These are phyloP conservation scores for Cheilosia scutellata DNA, from an alignment of 2,888 invertebrate species.

Conservation along the genomic window DNA sequence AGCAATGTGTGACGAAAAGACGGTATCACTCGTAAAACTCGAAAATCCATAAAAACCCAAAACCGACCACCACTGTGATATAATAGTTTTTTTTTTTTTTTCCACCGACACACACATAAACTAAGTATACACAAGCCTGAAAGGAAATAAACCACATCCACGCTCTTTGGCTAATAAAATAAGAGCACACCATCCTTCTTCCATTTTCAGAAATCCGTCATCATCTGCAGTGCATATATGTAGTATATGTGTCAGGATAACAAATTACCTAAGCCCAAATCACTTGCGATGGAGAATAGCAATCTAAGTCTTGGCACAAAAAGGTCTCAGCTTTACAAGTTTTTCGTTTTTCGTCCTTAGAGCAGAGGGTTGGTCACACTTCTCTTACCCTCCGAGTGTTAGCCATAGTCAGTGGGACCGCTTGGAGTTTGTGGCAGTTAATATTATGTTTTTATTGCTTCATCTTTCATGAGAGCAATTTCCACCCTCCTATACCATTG, in stretches of 20 bases:
- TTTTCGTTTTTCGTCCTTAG: slow-evolving; percentile 5
- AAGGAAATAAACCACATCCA: slow-evolving; percentile 52
- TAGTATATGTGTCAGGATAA: slow-evolving; percentile 53
- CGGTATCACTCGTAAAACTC: slow-evolving; percentile 48
- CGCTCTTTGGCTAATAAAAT: slow-evolving; percentile 59
- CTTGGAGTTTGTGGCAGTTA: slow-evolving; percentile 51
- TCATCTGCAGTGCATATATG: slow-evolving; percentile 3
- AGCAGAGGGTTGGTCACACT: slow-evolving; percentile 23
- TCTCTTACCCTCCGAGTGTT: neutral
- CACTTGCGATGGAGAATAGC: slow-evolving; percentile 62
- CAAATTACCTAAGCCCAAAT: slow-evolving; percentile 64
- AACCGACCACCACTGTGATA: slow-evolving; percentile 5
- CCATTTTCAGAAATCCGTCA: slow-evolving; percentile 32
- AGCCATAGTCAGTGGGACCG: slow-evolving; percentile 15
- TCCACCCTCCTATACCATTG: neutral
- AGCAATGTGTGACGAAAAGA: neutral
- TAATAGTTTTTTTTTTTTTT: neutral
- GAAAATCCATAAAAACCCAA: slow-evolving; percentile 35
- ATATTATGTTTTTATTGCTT: slow-evolving; percentile 67
- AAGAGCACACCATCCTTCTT: slow-evolving; percentile 38
- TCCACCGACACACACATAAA: neutral
- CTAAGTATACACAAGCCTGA: neutral
- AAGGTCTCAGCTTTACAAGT: slow-evolving; percentile 35
- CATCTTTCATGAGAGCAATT: slow-evolving; percentile 33
- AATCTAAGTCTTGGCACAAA: slow-evolving; percentile 44